Conservation (phyloP, 2,797 vertebrate genomes). For the Phalanger gymnotis region DNA sequence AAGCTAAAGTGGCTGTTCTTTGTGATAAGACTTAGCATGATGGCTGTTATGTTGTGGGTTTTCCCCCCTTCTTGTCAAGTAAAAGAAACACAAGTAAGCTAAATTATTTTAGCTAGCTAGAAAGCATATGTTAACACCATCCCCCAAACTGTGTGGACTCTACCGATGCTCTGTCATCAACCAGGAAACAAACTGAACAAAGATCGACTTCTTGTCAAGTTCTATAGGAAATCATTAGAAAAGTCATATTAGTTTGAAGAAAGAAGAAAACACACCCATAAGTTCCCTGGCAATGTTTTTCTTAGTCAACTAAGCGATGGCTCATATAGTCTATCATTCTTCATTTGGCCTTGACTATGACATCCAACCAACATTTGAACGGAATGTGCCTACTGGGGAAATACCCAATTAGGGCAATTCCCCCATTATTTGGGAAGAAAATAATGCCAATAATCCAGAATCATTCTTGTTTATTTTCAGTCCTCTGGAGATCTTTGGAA, state of each 20-base stretch:
- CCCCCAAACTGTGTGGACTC: neutral
- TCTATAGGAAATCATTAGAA: slow-evolving; percentile 13
- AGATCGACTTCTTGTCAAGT: slow-evolving; percentile 5
- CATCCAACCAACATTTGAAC: neutral
- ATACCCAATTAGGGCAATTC: neutral
- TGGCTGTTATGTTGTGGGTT: neutral
- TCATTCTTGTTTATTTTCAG: neutral
- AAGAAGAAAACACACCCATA: neutral
- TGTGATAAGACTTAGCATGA: neutral
- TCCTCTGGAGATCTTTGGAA: neutral
- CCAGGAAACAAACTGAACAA: neutral
- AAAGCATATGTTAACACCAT: slow-evolving; percentile 11
- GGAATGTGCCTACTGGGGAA: neutral
- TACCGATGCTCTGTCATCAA: slow-evolving; percentile 5
- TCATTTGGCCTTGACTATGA: neutral
- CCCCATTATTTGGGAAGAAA: neutral
- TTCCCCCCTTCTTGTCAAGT: slow-evolving; percentile 17
- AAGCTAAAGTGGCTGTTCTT: slow-evolving; percentile 17
- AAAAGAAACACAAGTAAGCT: slow-evolving; percentile 1
- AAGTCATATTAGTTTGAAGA: slow-evolving; percentile 21
- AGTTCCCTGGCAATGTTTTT: neutral
- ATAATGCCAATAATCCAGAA: neutral
- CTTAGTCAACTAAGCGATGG: neutral
- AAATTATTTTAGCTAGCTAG: neutral
- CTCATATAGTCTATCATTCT: neutral